A percentile compares a stretch with the other conserved stretches of the same genome.
Evolutionary conservation across 1,140 invertebrate genomes (phyloP).

Genomic region (Aphelenchoides besseyi): DNA sequence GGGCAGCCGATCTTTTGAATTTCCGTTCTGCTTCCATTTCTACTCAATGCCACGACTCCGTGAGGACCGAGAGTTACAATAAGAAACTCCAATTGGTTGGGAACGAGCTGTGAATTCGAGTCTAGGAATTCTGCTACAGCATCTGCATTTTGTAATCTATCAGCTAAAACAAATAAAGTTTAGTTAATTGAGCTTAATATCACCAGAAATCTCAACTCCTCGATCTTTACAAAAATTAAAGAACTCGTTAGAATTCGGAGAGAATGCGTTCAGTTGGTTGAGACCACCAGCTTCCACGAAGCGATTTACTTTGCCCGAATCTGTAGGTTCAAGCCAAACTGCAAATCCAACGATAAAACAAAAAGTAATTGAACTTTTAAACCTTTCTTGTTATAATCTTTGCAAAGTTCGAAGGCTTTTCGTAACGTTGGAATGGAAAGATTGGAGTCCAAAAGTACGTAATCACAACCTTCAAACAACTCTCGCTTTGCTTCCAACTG

Average conservation of each 20-base stretch:
- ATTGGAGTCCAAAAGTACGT: conserved; percentile 52
- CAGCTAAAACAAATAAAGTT: background rate
- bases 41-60: background rate
- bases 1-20: background rate
- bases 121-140: conserved; percentile 5
- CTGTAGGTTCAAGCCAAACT: conserved; percentile 60
- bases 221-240: conserved; percentile 14
- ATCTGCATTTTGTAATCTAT: background rate
- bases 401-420: background rate
- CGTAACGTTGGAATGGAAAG: conserved; percentile 32
- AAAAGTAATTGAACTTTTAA: conserved; percentile 9
- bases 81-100: conserved; percentile 1
- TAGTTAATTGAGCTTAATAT: too few species aligned
- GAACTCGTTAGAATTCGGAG: conserved; percentile 52
- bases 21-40: background rate
- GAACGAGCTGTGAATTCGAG: background rate
- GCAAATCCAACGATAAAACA: background rate
- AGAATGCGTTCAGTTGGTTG: conserved; percentile 31
- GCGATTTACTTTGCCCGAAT: conserved; percentile 48
- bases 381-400: conserved; percentile 15
- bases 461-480: conserved; percentile 41
- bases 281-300: conserved; percentile 37
- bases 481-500: conserved; percentile 44
- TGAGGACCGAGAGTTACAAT: conserved; percentile 5
- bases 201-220: background rate